Percentiles rank a stretch among this genome's conserved stretches.
phyloP scores from a whole-genome alignment of 2,113 vertebrate genomes.

The Dasyurus viverrinus region DNA sequence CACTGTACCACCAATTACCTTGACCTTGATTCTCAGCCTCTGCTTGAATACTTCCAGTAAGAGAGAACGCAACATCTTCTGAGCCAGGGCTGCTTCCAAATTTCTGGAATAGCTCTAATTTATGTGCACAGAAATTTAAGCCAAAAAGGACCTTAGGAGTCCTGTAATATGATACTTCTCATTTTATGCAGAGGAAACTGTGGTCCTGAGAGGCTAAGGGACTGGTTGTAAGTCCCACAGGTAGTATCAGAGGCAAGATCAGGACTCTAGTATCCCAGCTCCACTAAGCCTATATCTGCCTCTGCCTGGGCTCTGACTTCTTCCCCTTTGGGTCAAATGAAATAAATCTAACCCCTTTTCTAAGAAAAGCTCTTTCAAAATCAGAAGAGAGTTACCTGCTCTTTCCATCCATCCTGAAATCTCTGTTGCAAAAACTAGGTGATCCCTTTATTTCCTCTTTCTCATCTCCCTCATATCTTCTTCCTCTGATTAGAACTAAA shows the following conservation, averaged over 20 bases:
- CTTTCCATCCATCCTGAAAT: background rate
- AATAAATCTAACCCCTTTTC: background rate
- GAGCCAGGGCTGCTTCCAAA: background rate
- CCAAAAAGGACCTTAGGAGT: background rate
- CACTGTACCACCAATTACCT: background rate
- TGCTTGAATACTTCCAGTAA: background rate
- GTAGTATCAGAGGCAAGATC: background rate
- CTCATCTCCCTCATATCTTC: background rate
- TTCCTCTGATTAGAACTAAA: background rate
- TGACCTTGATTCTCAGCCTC: background rate
- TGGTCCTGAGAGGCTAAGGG: background rate
- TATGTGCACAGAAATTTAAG: background rate
- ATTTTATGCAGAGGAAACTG: background rate
- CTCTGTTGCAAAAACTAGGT: background rate
- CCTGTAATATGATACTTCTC: background rate
- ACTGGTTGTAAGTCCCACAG: background rate
- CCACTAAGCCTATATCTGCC: background rate
- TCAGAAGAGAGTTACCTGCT: background rate
- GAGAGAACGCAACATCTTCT: background rate
- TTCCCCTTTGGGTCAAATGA: too few species aligned
- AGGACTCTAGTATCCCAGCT: background rate
- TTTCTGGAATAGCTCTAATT: background rate
- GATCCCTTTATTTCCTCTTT: background rate
- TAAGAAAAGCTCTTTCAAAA: background rate
- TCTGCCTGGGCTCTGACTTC: too few species aligned